Base-by-base conservation (phyloP, 2,113 vertebrate genomes). In the Vidua macroura region DNA sequence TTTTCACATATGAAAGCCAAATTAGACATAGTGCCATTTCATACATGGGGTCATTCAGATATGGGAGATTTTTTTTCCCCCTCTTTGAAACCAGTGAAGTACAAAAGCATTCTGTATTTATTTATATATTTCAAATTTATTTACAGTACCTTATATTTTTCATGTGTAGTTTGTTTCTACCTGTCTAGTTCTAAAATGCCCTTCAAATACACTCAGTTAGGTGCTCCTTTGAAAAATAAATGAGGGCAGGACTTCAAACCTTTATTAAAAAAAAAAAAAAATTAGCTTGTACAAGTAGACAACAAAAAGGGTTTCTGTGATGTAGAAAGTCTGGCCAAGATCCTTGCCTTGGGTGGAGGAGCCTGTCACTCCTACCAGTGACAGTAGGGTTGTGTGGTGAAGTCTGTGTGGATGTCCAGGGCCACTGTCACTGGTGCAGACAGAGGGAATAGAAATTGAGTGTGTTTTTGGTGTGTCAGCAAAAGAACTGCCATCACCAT, bases 171-270 rank as follows among this genome's bases (percentile, higher is more conserved):
- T 80, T 82, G 11, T 92, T 90, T 85, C 78, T 87, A 27, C 58
- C 74, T 77, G 41, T 78, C 62, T 76, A 80, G 44, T 30, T 78
- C 66, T 28, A 28, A 86, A 88, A 88, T 15, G 6, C 9, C 35
- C 53, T 93, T 89, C 28, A 73, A 80, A 76, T 35, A 31, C 41
- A 64, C 18, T 56, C 52, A 73, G 48, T 49, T 81, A 60, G 12
- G 27, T 52, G 35, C 39, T 89, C 27, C 23, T 93, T 52, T 76
- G 58, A 78, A 91, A 93, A 82, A 63, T 31, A 82, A 81, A 75
- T 48, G 44, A 89, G 27, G 20, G 14, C 37, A 86, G 24, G 30
- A 68, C 69, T 92, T 87, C 55, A 91, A 88, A 77, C 4, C 7
- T 52, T 44, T 62, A 66, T 58, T 12, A 77, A 77, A 72, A 39